Base-by-base conservation (phyloP, 2,797 vertebrate species). In the Euthynnus affinis region DNA sequence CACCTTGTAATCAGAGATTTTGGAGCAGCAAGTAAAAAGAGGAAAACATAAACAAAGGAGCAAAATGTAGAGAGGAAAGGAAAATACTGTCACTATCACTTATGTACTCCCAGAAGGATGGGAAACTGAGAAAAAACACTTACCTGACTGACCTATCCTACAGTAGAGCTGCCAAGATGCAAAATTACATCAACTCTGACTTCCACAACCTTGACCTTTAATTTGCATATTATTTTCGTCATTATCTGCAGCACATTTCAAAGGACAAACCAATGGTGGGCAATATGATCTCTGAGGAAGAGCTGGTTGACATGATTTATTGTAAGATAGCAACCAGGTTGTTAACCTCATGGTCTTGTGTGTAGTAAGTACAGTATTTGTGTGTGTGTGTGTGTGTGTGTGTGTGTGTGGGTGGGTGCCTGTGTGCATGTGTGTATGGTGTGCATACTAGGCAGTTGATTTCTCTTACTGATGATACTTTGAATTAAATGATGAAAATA, bases 171-270 rank as follows among this genome's bases (percentile, higher is more conserved):
- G 82, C 85, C 87, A 88, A 90, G 58, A 91, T 87, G 73, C 80
- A 86, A 80, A 89, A 89, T 90, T 53, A 79, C 81, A 87, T 83
- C 83, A 84, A 80, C 78, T 82, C 58, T 91, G 87, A 88, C 86
- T 74, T 74, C 48, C 20, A 76, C 80, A 79, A 87, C 84, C 75
- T 91, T 93, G 88, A 93, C 88, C 83, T 77, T 61, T 84, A 29
- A 80, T 90, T 87, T 87, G 72, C 86, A 89, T 88, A 68, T 57
- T 79, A 84, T 89, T 78, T 76, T 78, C 80, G 55, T 81, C 70
- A 76, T 86, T 76, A 76, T 75, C 83, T 79, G 75, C 76, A 75
- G 77, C 53, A 57, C 32, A 71, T 82, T 82, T 70, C 66, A 82
- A 71, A 91, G 62, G 82, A 81, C 77, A 65, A 71, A 74, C 52